Evolutionary conservation across 2,888 invertebrate species (phyloP).

Genomic region (Lutraria lutraria): DNA sequence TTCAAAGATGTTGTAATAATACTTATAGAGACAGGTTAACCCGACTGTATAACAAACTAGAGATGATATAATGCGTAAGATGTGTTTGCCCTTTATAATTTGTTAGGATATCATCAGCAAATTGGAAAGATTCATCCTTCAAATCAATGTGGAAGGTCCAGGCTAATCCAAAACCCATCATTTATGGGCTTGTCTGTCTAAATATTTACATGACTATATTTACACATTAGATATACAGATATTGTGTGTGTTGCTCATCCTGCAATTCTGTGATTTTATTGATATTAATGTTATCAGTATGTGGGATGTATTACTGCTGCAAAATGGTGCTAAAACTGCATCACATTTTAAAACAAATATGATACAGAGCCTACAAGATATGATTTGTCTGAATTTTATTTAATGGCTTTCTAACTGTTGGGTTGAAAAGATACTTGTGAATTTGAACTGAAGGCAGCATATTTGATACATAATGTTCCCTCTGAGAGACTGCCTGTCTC

Average conservation of each 20-base stretch:
- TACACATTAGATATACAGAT: neutral
- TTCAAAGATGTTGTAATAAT: no score
- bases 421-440: neutral
- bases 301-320: no score
- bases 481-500: neutral
- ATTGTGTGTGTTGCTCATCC: neutral
- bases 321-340: no score
- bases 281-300: no score
- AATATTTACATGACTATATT: neutral
- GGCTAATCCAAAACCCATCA: neutral
- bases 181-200: neutral
- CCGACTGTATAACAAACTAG: no score
- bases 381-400: neutral
- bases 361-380: no score
- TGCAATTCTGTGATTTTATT: neutral
- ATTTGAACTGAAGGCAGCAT: neutral
- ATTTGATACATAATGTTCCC: neutral
- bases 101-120: no score
- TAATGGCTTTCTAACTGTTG: neutral
- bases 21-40: no score
- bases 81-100: no score
- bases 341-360: no score
- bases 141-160: neutral
- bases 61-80: no score
- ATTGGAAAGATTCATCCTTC: neutral